Evolutionary conservation across 2,888 invertebrate species (phyloP).

Genomic region (Stegana nigrithorax): DNA sequence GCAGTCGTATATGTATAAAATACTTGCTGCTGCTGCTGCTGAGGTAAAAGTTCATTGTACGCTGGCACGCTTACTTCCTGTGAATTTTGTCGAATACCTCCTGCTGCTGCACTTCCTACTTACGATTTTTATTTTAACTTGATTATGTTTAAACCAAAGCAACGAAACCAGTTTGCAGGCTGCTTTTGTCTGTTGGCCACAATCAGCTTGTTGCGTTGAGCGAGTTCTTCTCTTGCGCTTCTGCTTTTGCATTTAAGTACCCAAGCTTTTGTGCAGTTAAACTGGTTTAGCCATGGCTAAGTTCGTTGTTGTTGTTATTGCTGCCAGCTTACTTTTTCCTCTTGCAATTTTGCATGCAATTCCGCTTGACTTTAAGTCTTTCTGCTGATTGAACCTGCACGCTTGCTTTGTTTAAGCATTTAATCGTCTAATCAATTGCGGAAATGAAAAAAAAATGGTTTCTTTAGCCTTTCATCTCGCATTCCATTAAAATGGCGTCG

Average conservation of each 20-base stretch:
- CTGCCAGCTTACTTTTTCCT: background rate
- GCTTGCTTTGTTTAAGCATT: no score
- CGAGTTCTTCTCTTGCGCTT: background rate
- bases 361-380: no score
- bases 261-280: background rate
- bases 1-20: no score
- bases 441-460: no score
- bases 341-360: background rate
- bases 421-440: slow-evolving; percentile 9
- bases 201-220: background rate
- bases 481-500: no score
- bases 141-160: background rate
- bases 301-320: background rate
- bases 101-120: background rate
- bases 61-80: background rate
- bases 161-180: background rate
- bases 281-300: no score
- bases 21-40: no score
- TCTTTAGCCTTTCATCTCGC: no score
- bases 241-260: background rate
- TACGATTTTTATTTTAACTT: background rate
- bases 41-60: background rate
- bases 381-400: no score
- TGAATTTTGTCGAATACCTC: background rate
- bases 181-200: no score